Percentiles rank a stretch among this genome's conserved stretches.
phyloP scores from a whole-genome alignment of 1,140 invertebrate genomes.

The Teleopsis dalmanni region DNA sequence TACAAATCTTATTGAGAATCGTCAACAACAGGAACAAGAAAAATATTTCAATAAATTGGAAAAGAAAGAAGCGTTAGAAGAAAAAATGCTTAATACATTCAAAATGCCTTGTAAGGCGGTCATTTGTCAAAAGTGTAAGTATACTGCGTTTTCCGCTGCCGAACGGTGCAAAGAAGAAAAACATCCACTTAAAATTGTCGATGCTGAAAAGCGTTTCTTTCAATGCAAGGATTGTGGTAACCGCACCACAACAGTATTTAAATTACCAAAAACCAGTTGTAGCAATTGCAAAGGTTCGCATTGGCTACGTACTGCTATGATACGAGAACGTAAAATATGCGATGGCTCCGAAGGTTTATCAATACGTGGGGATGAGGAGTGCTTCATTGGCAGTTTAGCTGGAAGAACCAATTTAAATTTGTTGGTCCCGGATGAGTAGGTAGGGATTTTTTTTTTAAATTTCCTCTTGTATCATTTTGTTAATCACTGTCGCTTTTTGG shows the following conservation, averaged over 20 bases:
- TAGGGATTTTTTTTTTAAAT: too few relatives aligned
- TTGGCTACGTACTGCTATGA: slow-evolving; percentile 75
- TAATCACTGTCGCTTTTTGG: too few relatives aligned
- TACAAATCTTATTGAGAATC: slow-evolving; percentile 62
- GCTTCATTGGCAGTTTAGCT: slow-evolving; percentile 53
- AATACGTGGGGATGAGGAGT: slow-evolving; percentile 66
- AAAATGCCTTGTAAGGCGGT: slow-evolving; percentile 82
- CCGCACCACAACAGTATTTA: slow-evolving; percentile 67
- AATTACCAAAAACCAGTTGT: slow-evolving; percentile 69
- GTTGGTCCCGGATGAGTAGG: too few relatives aligned
- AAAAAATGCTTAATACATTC: slow-evolving; percentile 81
- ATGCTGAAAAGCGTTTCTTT: slow-evolving; percentile 83
- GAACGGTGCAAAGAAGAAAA: slow-evolving; percentile 75
- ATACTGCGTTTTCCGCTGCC: slow-evolving; percentile 74
- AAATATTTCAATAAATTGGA: slow-evolving; percentile 85
- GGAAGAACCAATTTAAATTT: slow-evolving; percentile 60
- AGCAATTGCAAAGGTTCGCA: slow-evolving; percentile 64
- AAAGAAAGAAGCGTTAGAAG: slow-evolving; percentile 83
- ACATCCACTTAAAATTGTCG: slow-evolving; percentile 68
- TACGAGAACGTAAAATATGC: slow-evolving; percentile 59
- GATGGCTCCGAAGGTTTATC: slow-evolving; percentile 52
- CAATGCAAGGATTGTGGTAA: slow-evolving; percentile 80
- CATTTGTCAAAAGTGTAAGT: slow-evolving; percentile 80
- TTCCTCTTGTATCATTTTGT: too few relatives aligned
- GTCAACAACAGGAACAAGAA: slow-evolving; percentile 67